Conservation (phyloP, 2,888 invertebrate species). For the Plemyria rubiginata region DNA sequence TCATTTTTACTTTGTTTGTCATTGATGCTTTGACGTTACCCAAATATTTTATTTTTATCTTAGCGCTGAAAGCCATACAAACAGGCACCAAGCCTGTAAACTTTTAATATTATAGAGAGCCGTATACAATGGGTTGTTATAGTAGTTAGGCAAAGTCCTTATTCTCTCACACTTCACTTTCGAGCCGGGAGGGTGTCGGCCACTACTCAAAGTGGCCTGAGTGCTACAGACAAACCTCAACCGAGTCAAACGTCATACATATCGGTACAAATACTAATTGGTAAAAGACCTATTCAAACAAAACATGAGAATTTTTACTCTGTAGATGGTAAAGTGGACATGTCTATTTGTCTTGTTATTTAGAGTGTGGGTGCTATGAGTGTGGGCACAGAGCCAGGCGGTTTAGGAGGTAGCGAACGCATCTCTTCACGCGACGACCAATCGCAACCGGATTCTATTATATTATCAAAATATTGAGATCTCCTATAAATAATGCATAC, state of each 20-base stretch:
- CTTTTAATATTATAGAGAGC: slow-evolving; percentile 52
- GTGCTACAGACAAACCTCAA: slow-evolving; percentile 66
- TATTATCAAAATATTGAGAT: slow-evolving; percentile 29
- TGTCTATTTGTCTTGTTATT: slow-evolving; percentile 80
- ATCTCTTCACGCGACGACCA: slow-evolving; percentile 46
- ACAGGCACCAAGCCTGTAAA: no score
- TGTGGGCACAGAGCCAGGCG: slow-evolving; percentile 65
- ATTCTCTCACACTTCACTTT: slow-evolving; percentile 64
- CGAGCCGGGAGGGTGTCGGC: slow-evolving; percentile 55
- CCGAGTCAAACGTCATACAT: slow-evolving; percentile 65
- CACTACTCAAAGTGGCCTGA: slow-evolving; percentile 65
- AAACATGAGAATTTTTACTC: slow-evolving; percentile 80
- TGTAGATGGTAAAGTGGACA: slow-evolving; percentile 83
- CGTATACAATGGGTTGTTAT: slow-evolving; percentile 65
- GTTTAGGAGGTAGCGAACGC: slow-evolving; percentile 62
- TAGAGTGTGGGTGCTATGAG: slow-evolving; percentile 81
- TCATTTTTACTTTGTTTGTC: slow-evolving; percentile 50
- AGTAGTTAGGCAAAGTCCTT: slow-evolving; percentile 59
- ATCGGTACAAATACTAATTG: slow-evolving; percentile 84
- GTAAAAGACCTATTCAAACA: slow-evolving; percentile 84
- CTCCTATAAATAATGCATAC: slow-evolving; percentile 17
- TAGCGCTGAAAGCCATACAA: slow-evolving; percentile 31
- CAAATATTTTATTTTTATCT: slow-evolving; percentile 26
- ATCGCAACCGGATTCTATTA: slow-evolving; percentile 28
- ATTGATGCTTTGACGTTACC: slow-evolving; percentile 42